These are phyloP conservation scores for Pseudochirops corinnae DNA, from an alignment of 2,797 vertebrate species.

Conservation along the genomic window DNA sequence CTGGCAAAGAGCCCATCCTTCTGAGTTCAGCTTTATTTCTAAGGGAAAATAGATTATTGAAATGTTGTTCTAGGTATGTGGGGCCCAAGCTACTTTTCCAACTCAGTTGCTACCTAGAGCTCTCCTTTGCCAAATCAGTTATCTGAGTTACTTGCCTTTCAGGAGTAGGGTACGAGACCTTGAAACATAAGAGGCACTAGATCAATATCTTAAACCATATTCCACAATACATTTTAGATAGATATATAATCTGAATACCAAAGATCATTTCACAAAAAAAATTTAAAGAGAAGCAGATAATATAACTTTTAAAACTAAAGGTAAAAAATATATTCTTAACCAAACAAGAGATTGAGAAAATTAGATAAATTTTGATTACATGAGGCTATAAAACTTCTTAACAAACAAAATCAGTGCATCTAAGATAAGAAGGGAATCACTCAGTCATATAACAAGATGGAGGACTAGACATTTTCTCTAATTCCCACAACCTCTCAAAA, in stretches of 20 bases:
- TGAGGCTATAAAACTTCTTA: background rate
- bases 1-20: constrained; percentile 16
- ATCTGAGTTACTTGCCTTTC: constrained; percentile 40
- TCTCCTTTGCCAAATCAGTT: constrained; percentile 49
- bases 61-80: constrained; percentile 25
- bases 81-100: constrained; percentile 16
- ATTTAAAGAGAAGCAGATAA: background rate
- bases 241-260: background rate
- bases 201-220: background rate
- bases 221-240: background rate
- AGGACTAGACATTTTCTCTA: background rate
- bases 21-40: constrained; percentile 48
- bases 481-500: background rate
- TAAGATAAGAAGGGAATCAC: background rate
- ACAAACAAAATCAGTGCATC: background rate
- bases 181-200: constrained; percentile 64
- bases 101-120: constrained; percentile 16
- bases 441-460: background rate
- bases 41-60: constrained; percentile 41
- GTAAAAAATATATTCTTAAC: background rate
- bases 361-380: background rate
- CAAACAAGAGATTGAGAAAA: background rate
- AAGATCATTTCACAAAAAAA: background rate
- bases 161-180: constrained; percentile 19
- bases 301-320: background rate